phyloP scores from a whole-genome alignment of 1,140 invertebrate species.

The Trachelipus rathkii region DNA sequence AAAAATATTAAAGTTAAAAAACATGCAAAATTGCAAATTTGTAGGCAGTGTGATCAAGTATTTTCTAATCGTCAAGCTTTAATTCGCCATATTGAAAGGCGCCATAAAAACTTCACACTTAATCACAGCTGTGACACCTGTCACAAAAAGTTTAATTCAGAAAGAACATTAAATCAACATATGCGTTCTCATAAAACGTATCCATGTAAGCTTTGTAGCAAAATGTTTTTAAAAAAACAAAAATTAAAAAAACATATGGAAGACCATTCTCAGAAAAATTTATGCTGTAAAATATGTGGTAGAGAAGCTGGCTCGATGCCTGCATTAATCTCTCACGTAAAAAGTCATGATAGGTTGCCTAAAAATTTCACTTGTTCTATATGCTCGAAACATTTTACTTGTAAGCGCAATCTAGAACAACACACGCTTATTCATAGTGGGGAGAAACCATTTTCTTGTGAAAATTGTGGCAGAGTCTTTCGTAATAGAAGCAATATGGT shows the following conservation, averaged over 20 bases:
- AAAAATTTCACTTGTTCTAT: slow-evolving; percentile 27
- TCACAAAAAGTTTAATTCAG: slow-evolving; percentile 40
- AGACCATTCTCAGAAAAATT: slow-evolving; percentile 35
- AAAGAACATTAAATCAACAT: slow-evolving; percentile 36
- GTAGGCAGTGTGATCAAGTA: slow-evolving; percentile 44
- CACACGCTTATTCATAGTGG: slow-evolving; percentile 38
- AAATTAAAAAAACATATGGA: slow-evolving; percentile 42
- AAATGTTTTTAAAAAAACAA: slow-evolving; percentile 35
- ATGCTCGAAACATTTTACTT: slow-evolving; percentile 40
- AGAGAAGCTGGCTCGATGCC: slow-evolving; percentile 35
- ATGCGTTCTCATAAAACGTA: slow-evolving; percentile 39
- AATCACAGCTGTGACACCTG: slow-evolving; percentile 39
- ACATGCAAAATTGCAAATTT: slow-evolving; percentile 44
- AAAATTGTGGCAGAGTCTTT: slow-evolving; percentile 38
- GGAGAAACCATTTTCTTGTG: slow-evolving; percentile 37
- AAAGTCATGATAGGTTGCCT: slow-evolving; percentile 30
- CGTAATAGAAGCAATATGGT: slow-evolving; percentile 38
- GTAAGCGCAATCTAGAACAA: slow-evolving; percentile 37
- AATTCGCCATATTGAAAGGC: slow-evolving; percentile 41
- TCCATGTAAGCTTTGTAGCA: slow-evolving; percentile 39
- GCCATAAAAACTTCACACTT: slow-evolving; percentile 36
- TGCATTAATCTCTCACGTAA: slow-evolving; percentile 39
- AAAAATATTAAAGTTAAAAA: slow-evolving; percentile 43
- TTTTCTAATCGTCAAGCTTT: slow-evolving; percentile 40
- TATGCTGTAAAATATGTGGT: slow-evolving; percentile 32